Evolutionary conservation across 1,140 invertebrate genomes (phyloP), one percentile per base, ranked within the genome.

Genomic region (Penaeus chinensis): DNA sequence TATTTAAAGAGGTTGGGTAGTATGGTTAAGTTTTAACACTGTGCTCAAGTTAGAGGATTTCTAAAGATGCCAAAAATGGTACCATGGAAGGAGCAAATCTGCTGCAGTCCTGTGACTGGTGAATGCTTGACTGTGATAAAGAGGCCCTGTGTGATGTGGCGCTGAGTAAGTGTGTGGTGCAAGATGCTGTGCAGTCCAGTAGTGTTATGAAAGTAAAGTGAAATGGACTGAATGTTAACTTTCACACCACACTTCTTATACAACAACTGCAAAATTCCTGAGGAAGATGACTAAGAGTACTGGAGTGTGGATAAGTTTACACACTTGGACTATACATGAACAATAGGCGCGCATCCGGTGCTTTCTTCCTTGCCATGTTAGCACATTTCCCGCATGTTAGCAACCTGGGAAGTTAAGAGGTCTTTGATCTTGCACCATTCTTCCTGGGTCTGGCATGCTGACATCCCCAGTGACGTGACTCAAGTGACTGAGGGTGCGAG

Each of bases 281-380:
- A 54, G 78, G 37, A 77, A 66, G n/a, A 76, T 42, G 71, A 61
- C 63, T 82, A 18, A 61, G 81, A 71, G 78, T 85, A 77, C 84
- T 65, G 20, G 42, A n/a, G 78, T 86, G 78, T 80, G 84, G 61
- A 62, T 66, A 32, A 79, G 84, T 54, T 54, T 54, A 54, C 84
- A 84, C 76, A 84, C 32, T 80, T 86, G 84, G 84, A 86, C 86
- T 61, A 74, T 78, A 37, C 42, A 71, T 87, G 85, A 61, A 82
- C 61, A 69, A 78, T 37, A 74, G 61, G 86, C 69, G 81, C 82
- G 86, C 80, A 82, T 87, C 80, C 80, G 63, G 80, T 82, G 86
- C 86, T 87, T 84, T 85, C 76, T 85, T 87, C 86, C 61, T 87
- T 83, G 86, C 86, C 86, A 87, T 83, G 86, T 87, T 82, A 87